Base-by-base conservation (phyloP, 30 jellyfish, hydroid and myxozoan species). In the Mastigias papua region DNA sequence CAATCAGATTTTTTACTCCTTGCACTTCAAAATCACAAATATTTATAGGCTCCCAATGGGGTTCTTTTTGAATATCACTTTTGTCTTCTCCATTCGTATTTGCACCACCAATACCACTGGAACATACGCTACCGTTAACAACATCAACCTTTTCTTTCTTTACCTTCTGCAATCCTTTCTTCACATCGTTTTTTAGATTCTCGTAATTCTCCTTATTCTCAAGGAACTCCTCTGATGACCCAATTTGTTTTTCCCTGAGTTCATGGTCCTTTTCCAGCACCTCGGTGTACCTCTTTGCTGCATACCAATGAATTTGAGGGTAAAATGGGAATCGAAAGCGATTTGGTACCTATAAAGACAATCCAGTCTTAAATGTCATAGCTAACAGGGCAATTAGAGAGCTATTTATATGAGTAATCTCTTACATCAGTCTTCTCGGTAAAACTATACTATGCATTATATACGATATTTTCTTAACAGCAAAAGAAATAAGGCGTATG, bases 311-410 rank as follows among this genome's bases (percentile, higher is more conserved):
- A 17, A 95, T 90, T 75, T 89, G 97, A 0, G 98, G 86, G 48
- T 91, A 95, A 81, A 95, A 95, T 27, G 99, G 99, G 90, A 71
- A 95, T 21, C 99, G 84, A 37, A 95, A 87, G 10, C 90, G 87
- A 34, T 88, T 81, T 11, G 99, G 99, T 29, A 95, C 99, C 99
- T 95, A 46, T 25, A 81, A 30, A 60, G 79, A 63, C 7, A 26
- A 63, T 54, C 67, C 23, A 19, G 67, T 6, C 25, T 11, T 54
- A 5, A 19, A 4, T 42, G 13, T 15, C 54, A 19, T 19, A 26
- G 8, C 34, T 26, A 21, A 9, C 30, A 10, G 25, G 8, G n/a
- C n/a, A n/a, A n/a, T n/a, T n/a, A n/a, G n/a, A n/a, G n/a, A n/a
- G n/a, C n/a, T n/a, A n/a, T n/a, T n/a, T n/a, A n/a, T n/a, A n/a